Evolutionary conservation across 2,113 vertebrate species (phyloP).

Genomic region (Microcebus griseorufus): DNA sequence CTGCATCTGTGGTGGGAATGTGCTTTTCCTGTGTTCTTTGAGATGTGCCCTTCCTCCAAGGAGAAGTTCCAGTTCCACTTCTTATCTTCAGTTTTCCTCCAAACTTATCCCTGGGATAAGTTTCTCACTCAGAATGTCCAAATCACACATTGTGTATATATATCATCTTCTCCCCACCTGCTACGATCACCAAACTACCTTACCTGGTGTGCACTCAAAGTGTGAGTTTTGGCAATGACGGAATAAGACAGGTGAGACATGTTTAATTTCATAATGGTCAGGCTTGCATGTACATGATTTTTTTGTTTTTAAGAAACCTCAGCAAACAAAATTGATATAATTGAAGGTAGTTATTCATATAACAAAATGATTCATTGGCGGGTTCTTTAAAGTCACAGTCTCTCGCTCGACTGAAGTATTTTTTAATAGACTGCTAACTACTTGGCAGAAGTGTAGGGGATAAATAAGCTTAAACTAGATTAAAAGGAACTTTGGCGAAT

Average conservation of each 20-base stretch:
- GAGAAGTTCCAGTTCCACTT: not conserved
- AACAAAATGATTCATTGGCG: not conserved
- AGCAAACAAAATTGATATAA: slow-evolving; percentile 13
- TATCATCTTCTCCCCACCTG: not conserved
- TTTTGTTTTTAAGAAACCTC: not conserved
- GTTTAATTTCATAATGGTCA: not conserved
- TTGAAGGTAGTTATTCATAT: not conserved
- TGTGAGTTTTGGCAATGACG: not conserved
- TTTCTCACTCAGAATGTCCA: not conserved
- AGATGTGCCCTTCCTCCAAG: not conserved
- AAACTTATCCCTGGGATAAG: not conserved
- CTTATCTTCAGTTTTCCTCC: not conserved
- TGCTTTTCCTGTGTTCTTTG: not conserved
- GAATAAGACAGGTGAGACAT: not conserved
- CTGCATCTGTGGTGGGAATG: not conserved
- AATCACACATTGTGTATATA: not conserved
- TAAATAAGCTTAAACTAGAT: not conserved
- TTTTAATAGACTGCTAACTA: not conserved
- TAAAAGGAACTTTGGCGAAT: not conserved
- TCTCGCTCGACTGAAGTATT: not conserved
- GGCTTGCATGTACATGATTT: not conserved
- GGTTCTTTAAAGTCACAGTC: not conserved
- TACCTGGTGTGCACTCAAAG: accelerated
- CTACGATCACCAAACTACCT: not conserved
- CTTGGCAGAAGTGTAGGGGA: not conserved